phyloP scores from a whole-genome alignment of 2,113 vertebrate genomes.

The Syngnathoides biaculeatus region DNA sequence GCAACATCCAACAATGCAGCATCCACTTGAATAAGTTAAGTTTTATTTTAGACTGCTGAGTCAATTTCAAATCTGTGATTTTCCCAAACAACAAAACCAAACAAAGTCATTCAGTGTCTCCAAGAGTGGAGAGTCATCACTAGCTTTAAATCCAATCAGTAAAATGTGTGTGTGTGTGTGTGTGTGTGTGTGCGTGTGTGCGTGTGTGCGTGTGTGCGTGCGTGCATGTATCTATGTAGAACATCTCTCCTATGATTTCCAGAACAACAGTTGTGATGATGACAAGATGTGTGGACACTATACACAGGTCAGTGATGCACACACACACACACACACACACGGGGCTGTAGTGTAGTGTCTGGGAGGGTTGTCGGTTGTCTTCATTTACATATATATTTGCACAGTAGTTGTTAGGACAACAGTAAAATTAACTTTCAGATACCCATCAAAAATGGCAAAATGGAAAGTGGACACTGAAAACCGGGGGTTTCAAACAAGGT shows the following conservation, averaged over 20 bases:
- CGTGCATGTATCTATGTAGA: conserved; percentile 28
- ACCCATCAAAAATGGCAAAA: too few species aligned
- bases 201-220: background rate
- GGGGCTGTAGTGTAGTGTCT: too few species aligned
- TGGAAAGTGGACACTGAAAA: too few species aligned
- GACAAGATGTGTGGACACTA: conserved; percentile 73
- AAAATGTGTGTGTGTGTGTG: background rate
- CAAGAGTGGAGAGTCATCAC: background rate
- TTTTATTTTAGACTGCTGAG: too few species aligned
- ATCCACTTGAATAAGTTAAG: too few species aligned
- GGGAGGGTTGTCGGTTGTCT: too few species aligned
- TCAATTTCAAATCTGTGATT: too few species aligned
- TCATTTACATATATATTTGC: too few species aligned
- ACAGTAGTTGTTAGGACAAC: too few species aligned
- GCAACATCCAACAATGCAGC: too few species aligned
- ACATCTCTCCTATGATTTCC: conserved; percentile 48
- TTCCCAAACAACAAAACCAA: background rate
- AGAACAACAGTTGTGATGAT: conserved; percentile 64
- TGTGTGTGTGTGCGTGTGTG: background rate
- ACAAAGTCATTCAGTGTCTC: background rate
- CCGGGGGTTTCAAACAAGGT: too few species aligned
- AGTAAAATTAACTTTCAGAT: too few species aligned
- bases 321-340: background rate
- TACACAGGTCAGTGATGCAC: conserved; percentile 64
- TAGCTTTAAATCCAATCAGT: background rate